A percentile compares a stretch with the other conserved stretches of the same genome.
phyloP scores from a whole-genome alignment of 2,113 vertebrate genomes.

The Regulus satrapa region DNA sequence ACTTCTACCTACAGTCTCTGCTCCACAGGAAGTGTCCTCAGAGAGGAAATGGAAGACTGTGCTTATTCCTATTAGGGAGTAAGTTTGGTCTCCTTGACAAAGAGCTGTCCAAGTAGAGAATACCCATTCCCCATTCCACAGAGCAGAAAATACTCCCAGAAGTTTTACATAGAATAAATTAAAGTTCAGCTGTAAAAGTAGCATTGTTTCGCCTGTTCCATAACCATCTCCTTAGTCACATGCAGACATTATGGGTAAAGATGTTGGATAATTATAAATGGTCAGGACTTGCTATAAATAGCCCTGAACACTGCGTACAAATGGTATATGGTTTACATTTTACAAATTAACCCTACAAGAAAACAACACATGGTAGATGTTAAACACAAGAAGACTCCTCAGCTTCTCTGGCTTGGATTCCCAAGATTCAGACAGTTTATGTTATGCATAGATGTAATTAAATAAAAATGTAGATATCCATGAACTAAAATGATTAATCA shows the following conservation, averaged over 20 bases:
- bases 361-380: constrained; percentile 63
- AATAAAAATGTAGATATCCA: constrained; percentile 49
- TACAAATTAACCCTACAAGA: constrained; percentile 65
- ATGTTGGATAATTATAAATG: constrained; percentile 54
- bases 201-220: not conserved
- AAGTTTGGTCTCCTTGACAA: not conserved
- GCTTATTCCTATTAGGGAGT: not conserved
- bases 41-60: not conserved
- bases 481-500: constrained; percentile 40
- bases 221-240: constrained; percentile 2
- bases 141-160: not conserved
- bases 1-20: not conserved
- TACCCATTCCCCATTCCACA: not conserved
- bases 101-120: not conserved
- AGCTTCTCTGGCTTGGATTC: constrained; percentile 51
- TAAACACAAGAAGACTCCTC: constrained; percentile 51
- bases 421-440: constrained; percentile 45
- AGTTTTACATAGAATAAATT: not conserved
- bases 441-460: constrained; percentile 35
- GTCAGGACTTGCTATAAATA: constrained; percentile 61
- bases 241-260: constrained; percentile 27
- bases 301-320: constrained; percentile 16
- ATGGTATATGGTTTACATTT: constrained; percentile 56
- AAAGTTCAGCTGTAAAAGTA: not conserved
- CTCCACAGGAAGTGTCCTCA: not conserved